phyloP scores from a whole-genome alignment of 2,888 invertebrate species.

The Drosophila prostipennis region DNA sequence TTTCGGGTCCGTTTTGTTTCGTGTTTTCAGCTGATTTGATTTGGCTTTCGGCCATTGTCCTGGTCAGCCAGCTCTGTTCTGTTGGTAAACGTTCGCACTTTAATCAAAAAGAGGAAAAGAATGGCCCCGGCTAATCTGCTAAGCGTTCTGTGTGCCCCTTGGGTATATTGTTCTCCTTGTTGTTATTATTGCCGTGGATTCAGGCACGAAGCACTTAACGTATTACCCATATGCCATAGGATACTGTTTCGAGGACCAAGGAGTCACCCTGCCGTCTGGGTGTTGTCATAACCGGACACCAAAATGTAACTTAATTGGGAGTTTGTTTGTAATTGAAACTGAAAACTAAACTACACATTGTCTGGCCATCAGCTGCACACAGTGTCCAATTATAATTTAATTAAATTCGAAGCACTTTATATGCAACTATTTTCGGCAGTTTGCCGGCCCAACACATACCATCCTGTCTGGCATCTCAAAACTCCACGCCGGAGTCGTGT shows the following conservation, averaged over 20 bases:
- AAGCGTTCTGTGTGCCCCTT: constrained; percentile 42
- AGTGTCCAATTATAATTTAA: constrained; percentile 73
- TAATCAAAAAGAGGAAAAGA: constrained; percentile 66
- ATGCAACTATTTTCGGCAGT: constrained; percentile 51
- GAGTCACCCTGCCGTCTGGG: not conserved
- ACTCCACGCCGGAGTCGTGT: constrained; percentile 27
- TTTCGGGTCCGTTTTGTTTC: constrained; percentile 49
- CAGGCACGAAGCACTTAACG: constrained; percentile 55
- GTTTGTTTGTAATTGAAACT: constrained; percentile 46
- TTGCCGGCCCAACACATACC: constrained; percentile 19
- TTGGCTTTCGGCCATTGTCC: constrained; percentile 56
- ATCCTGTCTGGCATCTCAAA: constrained; percentile 36
- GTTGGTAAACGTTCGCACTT: constrained; percentile 69
- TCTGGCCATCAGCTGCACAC: constrained; percentile 43
- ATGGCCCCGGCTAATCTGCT: constrained; percentile 68
- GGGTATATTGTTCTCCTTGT: constrained; percentile 18
- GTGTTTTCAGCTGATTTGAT: constrained; percentile 65
- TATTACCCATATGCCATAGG: constrained; percentile 60
- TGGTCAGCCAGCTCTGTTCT: constrained; percentile 13
- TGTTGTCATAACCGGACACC: constrained; percentile 36
- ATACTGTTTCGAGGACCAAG: constrained; percentile 14
- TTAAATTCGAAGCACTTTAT: constrained; percentile 64
- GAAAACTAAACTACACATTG: constrained; percentile 43
- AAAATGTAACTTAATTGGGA: constrained; percentile 55
- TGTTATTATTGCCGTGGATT: constrained; percentile 17